A percentile compares a stretch with the other conserved stretches of the same genome.
Evolutionary conservation across 2,888 invertebrate genomes (phyloP).

Genomic region (Acanthococcus lagerstroemiae): DNA sequence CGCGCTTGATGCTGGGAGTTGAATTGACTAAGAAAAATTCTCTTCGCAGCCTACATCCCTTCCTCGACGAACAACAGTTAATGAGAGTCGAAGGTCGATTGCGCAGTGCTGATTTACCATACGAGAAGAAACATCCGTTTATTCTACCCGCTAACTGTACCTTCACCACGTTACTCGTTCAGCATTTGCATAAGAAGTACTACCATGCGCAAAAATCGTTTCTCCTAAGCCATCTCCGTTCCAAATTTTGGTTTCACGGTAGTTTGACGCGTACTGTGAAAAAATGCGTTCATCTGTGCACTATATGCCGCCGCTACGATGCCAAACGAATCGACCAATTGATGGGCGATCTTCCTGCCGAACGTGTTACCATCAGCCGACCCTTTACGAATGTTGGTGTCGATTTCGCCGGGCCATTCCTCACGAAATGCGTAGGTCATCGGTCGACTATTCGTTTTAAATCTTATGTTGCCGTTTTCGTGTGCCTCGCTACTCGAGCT

Average conservation of each 20-base stretch:
- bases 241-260: neutral
- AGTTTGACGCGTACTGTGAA: neutral
- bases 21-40: neutral
- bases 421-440: constrained; percentile 1
- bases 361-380: neutral
- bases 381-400: no score
- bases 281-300: neutral
- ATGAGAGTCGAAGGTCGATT: neutral
- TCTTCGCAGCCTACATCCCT: neutral
- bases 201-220: neutral
- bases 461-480: no score
- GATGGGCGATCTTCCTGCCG: constrained; percentile 2
- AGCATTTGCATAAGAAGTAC: neutral
- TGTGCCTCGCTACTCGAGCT: no score
- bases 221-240: neutral
- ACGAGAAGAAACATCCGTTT: constrained; percentile 6
- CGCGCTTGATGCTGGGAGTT: neutral
- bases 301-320: neutral
- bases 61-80: neutral
- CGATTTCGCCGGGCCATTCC: constrained; percentile 11
- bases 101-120: neutral
- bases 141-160: constrained; percentile 4
- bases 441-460: no score
- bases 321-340: neutral
- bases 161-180: constrained; percentile 1